These are phyloP conservation scores for Carollia perspicillata DNA, from an alignment of 2,113 vertebrate species.

Conservation along the genomic window DNA sequence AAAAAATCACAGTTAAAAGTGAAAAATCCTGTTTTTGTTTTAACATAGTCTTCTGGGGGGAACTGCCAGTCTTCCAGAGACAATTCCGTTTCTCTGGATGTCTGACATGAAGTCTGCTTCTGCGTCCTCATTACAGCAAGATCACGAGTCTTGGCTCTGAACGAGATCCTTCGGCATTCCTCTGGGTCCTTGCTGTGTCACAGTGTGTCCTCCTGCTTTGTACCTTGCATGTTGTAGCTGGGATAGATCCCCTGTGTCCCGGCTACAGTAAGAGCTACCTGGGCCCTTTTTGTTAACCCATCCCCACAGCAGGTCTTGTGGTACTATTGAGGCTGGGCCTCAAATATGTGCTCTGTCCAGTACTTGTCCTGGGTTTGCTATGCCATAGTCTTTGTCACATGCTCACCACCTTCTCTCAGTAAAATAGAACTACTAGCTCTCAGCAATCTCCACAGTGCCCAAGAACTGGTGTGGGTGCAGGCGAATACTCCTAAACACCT, in stretches of 20 bases:
- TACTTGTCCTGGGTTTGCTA: not conserved
- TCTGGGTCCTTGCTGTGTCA: not conserved
- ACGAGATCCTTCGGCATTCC: not conserved
- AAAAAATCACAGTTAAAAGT: not conserved
- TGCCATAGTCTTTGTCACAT: not conserved
- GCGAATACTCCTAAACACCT: too few species aligned
- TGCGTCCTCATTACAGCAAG: not conserved
- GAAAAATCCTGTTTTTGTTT: not conserved
- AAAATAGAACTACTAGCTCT: accelerated
- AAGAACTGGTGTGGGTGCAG: not conserved
- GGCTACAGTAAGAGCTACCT: accelerated
- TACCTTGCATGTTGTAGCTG: not conserved
- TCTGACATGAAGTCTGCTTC: not conserved
- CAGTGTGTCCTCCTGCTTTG: accelerated
- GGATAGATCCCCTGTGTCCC: not conserved
- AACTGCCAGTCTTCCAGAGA: not conserved
- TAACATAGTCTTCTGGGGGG: not conserved
- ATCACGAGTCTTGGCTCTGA: not conserved
- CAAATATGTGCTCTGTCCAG: not conserved
- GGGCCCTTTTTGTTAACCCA: not conserved
- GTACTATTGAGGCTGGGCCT: not conserved
- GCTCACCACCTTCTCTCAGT: not conserved
- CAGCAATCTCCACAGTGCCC: not conserved
- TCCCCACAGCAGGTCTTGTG: not conserved
- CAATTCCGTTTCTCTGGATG: not conserved